Base-by-base conservation (phyloP, 2,113 vertebrate genomes). In the Gymnobelideus leadbeateri region DNA sequence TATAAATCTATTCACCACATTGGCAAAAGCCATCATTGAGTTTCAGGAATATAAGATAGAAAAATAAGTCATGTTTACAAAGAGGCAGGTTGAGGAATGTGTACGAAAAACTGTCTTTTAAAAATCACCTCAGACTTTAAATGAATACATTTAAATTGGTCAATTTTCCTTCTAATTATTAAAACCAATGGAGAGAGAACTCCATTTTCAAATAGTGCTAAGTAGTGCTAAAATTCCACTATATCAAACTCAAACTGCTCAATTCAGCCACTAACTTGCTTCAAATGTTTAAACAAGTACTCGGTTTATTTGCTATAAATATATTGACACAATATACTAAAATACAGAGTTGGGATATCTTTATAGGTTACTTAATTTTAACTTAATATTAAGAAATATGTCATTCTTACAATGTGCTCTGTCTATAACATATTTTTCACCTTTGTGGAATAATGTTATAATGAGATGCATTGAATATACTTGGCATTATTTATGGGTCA, bases 81-180 rank as follows among this genome's bases (percentile, higher is more conserved):
- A 84, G n/a, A 43, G 6, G 19, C 19, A 43, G 68, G 68, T 23
- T 84, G 68, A 84, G 93, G 51, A 92, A 51, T 91, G 93, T 90
- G 77, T 1, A 68, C 16, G 61, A 31, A 84, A 3, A 68, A 7
- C 12, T 52, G 43, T 51, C 7, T 61, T 95, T 37, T 54, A 94
- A 94, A 93, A 61, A 49, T 9, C 37, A 95, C 91, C 50, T 21
- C 84, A 31, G 46, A 49, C 91, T 91, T 96, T 94, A 92, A 92
- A 89, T 54, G 37, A 95, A 91, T 46, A 91, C 19, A 93, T 95
- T 89, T 96, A 61, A 96, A 95, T 23, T 84, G 68, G 68, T 43
- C 68, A 84, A 84, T 84, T 43, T 84, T 84, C 68, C 19, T 43
- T 84, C n/a, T 84, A 84, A 84, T 84, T 84, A 84, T 84, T 84